A percentile compares a stretch with the other conserved stretches of the same genome.
These are phyloP conservation scores for Protonibea diacanthus DNA, from an alignment of 2,797 vertebrate species.

Conservation along the genomic window DNA sequence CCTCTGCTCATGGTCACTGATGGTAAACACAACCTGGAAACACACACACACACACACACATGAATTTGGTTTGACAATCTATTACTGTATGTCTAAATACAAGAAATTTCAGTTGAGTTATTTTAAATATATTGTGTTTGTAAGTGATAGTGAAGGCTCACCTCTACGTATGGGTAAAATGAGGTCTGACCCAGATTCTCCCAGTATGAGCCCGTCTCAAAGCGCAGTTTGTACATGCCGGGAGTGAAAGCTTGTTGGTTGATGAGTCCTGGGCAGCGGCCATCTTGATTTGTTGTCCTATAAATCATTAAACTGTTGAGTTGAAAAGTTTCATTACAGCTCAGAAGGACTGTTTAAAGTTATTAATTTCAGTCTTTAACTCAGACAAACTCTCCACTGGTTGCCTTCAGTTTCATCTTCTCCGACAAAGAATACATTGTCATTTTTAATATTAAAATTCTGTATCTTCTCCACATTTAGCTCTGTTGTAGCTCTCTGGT, in stretches of 20 bases:
- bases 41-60: constrained; percentile 42
- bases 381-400: too few relatives aligned
- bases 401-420: not conserved
- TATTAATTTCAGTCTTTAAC: not conserved
- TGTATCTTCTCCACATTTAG: too few relatives aligned
- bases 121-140: not conserved
- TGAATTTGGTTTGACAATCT: not conserved
- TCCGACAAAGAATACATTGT: not conserved
- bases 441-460: not conserved
- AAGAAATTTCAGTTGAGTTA: rapidly evolving
- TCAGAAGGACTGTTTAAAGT: not conserved
- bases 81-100: not conserved
- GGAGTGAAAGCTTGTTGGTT: constrained; percentile 69
- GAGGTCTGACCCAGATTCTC: constrained; percentile 79
- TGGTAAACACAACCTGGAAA: constrained; percentile 89
- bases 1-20: constrained; percentile 81
- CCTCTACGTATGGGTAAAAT: constrained; percentile 93
- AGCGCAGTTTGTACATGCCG: constrained; percentile 91
- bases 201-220: constrained; percentile 91
- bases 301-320: constrained; percentile 31
- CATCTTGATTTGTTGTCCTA: constrained; percentile 87
- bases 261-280: constrained; percentile 85
- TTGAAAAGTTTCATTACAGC: not conserved
- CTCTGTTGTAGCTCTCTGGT: too few relatives aligned
- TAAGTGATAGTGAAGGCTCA: constrained; percentile 9